Percentiles rank a stretch among this genome's conserved stretches.
Conservation (phyloP, 92 coral and sea anemone species). For the Epizoanthus rinbou region DNA sequence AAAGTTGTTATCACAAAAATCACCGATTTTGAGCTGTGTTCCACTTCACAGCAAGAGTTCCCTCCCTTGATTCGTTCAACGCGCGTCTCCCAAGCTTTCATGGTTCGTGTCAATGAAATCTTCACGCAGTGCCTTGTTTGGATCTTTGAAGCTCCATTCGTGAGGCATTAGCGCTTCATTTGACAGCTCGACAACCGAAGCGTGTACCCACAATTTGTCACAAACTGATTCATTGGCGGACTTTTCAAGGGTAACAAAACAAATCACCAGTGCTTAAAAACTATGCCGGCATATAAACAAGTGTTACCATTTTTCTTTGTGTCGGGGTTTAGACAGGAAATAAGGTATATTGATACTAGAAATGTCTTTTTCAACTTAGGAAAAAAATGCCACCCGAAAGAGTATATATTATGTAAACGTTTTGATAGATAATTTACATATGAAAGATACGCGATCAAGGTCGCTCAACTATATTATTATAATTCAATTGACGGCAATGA, state of each 20-base stretch:
- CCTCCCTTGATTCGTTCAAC: constrained; percentile 18
- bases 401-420: not conserved
- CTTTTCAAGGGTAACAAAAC: not conserved
- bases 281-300: not conserved
- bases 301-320: not conserved
- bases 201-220: not conserved
- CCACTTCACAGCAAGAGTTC: not conserved
- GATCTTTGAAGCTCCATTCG: not conserved
- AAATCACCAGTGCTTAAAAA: not conserved
- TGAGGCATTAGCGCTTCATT: constrained; percentile 28
- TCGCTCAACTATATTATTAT: not conserved
- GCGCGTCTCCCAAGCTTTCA: constrained; percentile 43
- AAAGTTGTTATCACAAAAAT: constrained; percentile 24
- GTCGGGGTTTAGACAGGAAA: not conserved
- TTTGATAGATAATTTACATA: constrained; percentile 13
- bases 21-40: constrained; percentile 10
- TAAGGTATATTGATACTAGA: not conserved
- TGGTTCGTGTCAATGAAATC: not conserved
- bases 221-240: not conserved
- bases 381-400: constrained; percentile 1
- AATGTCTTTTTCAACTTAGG: not conserved
- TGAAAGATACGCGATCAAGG: constrained; percentile 1
- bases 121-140: not conserved
- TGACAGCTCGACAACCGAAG: constrained; percentile 14
- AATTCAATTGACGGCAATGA: not conserved